Evolutionary conservation across 1,140 invertebrate species (phyloP), one percentile per base, ranked within the genome.

Genomic region (Eurosta solidaginis): DNA sequence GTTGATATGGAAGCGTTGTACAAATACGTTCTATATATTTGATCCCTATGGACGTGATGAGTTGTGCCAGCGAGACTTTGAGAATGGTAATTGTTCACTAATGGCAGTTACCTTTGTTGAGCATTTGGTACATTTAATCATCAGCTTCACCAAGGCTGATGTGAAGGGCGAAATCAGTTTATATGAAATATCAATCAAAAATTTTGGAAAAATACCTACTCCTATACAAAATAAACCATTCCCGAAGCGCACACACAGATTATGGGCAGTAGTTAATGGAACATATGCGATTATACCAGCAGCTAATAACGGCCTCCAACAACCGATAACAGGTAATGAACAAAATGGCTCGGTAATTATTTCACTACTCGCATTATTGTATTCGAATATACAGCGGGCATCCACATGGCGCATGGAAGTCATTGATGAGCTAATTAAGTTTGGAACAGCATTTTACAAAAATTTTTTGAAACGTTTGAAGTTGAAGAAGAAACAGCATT

Each of bases 1-100:
- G 59, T 45, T 87, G 14, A 87, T 87, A 33, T 87, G 85, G 84
- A 87, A 87, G 63, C 83, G 83, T 3, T 87, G 85, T 68, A 36
- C 78, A 0, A 82, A 87, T 40, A 83, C 82, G 0, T 87, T 78
- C 73, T 87, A 84, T 25, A 85, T 87, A 29, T 87, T 87, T 20
- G 85, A 87, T 82, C 83, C 85, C 1, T 85, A 87, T 77, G 85
- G 85, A 0, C 79, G 85, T 7, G 77, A 83, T 29, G 82, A 84
- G 36, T 20, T 80, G 12, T 85, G 84, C 29, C 74, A 81, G 36
- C 78, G 85, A 0, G 83, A 87, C 44, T 83, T 84, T 22, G 73
- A 74, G 29, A 79, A 83, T 6, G 85, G 85, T 0, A 85, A 83
- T 52, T 84, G 84, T 40, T 83, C 85, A 6, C 63, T 87, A 36